Evolutionary conservation across 2,888 invertebrate species (phyloP), one percentile per base, ranked within the genome.

Genomic region (Caenorhabditis sulstoni): DNA sequence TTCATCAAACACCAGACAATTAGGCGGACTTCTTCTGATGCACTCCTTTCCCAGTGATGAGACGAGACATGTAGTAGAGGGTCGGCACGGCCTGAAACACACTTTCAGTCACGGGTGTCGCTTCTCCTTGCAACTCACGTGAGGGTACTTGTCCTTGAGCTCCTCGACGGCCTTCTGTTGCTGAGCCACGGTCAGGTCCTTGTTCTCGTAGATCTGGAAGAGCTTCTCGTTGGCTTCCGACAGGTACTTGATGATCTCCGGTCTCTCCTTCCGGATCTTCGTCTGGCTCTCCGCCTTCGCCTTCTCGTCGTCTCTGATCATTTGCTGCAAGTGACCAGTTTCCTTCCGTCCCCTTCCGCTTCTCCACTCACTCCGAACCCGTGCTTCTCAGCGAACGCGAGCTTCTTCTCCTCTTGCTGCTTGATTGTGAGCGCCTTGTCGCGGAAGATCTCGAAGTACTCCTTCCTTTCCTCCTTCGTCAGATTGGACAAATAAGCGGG

Each of bases 321-420:
- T 57, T 55, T 64, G 22, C 73, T 73, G 62, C 20, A 41, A 57
- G 16, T 18, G 3, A 16, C 11, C 39, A 3, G 18, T 22, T 47
- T 29, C 29, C 18, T 16, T 8, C 16, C 18, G 16, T 18, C 8
- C 16, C 35, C 37, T 0, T 1, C 2, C 14, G 12, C 23, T 12
- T 18, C 18, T 7, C 12, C 22, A 62, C 64, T 67, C 23, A 81
- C 81, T 5, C 47, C 64, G 37, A 81, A 70, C 65, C 79, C 81
- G 47, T 68, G 74, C n/a, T 79, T 76, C 49, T 66, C 50, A 14
- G 81, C 81, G 47, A 79, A 81, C 11, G 65, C 66, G 37, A 79
- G 67, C 58, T 62, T 70, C 44, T 75, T 47, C 23, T 58, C 64
- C 14, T 81, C 79, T 44, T 78, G 75, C 35, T 70, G 66, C 18